phyloP scores from a whole-genome alignment of 2,888 invertebrate species.

The Caenorhabditis zanzibari region DNA sequence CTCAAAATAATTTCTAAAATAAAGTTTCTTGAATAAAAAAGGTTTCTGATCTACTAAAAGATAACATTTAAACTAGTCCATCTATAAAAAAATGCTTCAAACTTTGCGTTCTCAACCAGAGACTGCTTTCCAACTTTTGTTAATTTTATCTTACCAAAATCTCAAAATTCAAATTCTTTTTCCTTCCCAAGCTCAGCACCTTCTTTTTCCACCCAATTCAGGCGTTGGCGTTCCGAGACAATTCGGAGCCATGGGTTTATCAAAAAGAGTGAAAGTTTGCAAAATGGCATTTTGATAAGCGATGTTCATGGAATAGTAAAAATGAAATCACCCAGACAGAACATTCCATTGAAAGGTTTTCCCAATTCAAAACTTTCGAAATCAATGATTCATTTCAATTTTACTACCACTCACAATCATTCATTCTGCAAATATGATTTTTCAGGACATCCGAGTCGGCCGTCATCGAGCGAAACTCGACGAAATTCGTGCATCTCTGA shows the following conservation, averaged over 20 bases:
- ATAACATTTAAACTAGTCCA: neutral
- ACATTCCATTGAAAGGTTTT: constrained; percentile 7
- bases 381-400: constrained; percentile 34
- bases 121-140: too few species aligned
- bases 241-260: constrained; percentile 41
- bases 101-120: neutral
- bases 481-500: constrained; percentile 78
- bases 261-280: constrained; percentile 48
- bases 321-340: constrained; percentile 31
- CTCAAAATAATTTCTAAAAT: neutral
- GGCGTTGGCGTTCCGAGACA: constrained; percentile 35
- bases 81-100: too few species aligned
- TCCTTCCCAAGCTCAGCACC: neutral
- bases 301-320: constrained; percentile 17
- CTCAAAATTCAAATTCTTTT: too few species aligned
- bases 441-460: constrained; percentile 75
- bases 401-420: neutral
- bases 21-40: too few species aligned
- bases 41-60: neutral
- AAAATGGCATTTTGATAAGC: constrained; percentile 35
- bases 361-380: constrained; percentile 5
- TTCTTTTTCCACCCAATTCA: neutral
- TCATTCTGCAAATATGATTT: constrained; percentile 10
- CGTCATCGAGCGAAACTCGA: constrained; percentile 81
- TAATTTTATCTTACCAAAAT: too few species aligned